Conservation (phyloP, 37 sponge, comb jelly and placozoan species). For the Tethya wilhelma region DNA sequence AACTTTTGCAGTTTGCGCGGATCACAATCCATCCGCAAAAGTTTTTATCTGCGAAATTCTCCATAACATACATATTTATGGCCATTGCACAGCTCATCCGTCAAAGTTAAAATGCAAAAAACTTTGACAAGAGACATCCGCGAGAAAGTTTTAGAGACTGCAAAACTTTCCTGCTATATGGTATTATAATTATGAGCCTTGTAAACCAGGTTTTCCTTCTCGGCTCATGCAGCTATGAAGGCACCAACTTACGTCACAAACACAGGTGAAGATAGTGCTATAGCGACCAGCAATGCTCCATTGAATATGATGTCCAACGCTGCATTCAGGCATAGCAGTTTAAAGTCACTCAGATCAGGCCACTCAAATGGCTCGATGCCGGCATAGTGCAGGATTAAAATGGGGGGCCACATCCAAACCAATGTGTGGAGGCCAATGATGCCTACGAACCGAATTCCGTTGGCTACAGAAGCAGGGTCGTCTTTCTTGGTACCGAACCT, state of each 20-base stretch:
- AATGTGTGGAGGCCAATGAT: slow-evolving; percentile 67
- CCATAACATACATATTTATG: no score
- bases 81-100: no score
- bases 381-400: slow-evolving; percentile 36
- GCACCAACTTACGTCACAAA: slow-evolving; percentile 58
- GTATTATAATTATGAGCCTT: no score
- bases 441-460: slow-evolving; percentile 67
- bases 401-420: slow-evolving; percentile 50
- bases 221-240: background rate
- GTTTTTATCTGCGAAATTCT: no score
- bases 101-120: no score
- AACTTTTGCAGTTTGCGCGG: no score
- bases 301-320: slow-evolving; percentile 51
- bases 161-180: no score
- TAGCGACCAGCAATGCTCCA: slow-evolving; percentile 37
- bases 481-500: slow-evolving; percentile 44
- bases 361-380: slow-evolving; percentile 41
- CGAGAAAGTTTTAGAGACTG: no score
- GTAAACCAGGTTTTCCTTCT: background rate
- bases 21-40: no score
- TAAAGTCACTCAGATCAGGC: slow-evolving; percentile 31
- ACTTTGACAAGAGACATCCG: no score
- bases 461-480: slow-evolving; percentile 63
- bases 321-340: slow-evolving; percentile 28
- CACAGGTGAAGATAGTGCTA: slow-evolving; percentile 68